Evolutionary conservation across 2,113 vertebrate genomes (phyloP), one percentile per base, ranked within the genome.

Genomic region (Eretmochelys imbricata): DNA sequence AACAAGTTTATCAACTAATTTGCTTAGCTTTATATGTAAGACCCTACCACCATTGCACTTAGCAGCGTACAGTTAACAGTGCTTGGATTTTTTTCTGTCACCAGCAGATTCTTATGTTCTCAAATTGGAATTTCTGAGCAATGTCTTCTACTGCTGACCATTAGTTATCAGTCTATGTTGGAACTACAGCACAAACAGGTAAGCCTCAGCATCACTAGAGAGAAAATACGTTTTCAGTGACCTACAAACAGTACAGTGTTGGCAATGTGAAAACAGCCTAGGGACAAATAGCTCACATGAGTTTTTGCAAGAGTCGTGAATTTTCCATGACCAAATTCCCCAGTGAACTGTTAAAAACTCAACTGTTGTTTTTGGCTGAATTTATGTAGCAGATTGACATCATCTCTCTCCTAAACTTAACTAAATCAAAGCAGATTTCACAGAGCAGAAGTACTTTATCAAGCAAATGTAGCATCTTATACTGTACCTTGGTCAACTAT

Each of bases 271-370:
- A 97, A 93, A 95, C 87, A 94, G 85, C 38, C 82, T 90, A 90
- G 87, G 88, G 86, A 95, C 93, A 96, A 97, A 98, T 95, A 95
- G 91, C 91, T 94, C 31, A 1, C 75, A 94, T 65, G 79, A 86
- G 85, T 38, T 97, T 97, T 97, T 95, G 95, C 54, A 78, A 89
- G 92, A 84, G 93, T 96, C 85, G 81, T 65, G 96, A 95, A 96
- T 92, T 97, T 98, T 96, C 96, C 95, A 98, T 91, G 83, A 92
- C 97, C 96, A 89, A 97, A 96, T 88, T 94, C 96, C 94, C 96
- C 93, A 80, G 2, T 90, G 93, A 97, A 94, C 94, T 94, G 49
- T 94, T 96, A 95, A 72, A 62, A 94, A 95, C 92, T 91, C 93
- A 31, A 94, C 42, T 96, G 91, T 95, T 89, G 82, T 69, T 97